These are phyloP conservation scores for Cygnus olor DNA, from an alignment of 2,797 vertebrate genomes.

Conservation along the genomic window DNA sequence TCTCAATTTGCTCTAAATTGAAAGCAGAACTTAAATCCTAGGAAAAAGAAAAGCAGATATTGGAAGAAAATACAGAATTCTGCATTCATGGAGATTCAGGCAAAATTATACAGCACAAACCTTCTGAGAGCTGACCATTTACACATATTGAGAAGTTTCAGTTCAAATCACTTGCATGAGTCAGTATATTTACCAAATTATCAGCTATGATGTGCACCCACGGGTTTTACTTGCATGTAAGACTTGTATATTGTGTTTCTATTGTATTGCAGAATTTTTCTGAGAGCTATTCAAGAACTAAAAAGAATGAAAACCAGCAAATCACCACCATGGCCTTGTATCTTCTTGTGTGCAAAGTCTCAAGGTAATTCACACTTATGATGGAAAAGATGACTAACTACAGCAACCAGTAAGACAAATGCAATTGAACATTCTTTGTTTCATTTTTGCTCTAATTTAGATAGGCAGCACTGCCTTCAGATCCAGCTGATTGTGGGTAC, in stretches of 20 bases:
- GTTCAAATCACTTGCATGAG: background rate
- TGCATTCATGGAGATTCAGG: background rate
- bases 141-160: background rate
- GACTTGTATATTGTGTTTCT: background rate
- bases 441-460: background rate
- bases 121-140: background rate
- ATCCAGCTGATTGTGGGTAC: background rate
- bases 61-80: background rate
- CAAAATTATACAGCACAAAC: background rate
- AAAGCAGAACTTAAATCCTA: background rate
- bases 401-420: conserved; percentile 72
- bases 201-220: background rate
- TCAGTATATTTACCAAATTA: background rate
- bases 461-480: background rate
- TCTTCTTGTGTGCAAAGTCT: conserved; percentile 83
- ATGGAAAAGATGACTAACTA: conserved; percentile 64
- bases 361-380: conserved; percentile 82
- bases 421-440: background rate
- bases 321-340: conserved; percentile 83
- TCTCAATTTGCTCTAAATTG: background rate
- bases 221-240: background rate
- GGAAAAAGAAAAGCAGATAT: background rate
- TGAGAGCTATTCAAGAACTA: conserved; percentile 79
- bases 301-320: conserved; percentile 86
- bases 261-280: conserved; percentile 75